Evolutionary conservation across 1,140 invertebrate genomes (phyloP).

Genomic region (Helicoverpa armigera): DNA sequence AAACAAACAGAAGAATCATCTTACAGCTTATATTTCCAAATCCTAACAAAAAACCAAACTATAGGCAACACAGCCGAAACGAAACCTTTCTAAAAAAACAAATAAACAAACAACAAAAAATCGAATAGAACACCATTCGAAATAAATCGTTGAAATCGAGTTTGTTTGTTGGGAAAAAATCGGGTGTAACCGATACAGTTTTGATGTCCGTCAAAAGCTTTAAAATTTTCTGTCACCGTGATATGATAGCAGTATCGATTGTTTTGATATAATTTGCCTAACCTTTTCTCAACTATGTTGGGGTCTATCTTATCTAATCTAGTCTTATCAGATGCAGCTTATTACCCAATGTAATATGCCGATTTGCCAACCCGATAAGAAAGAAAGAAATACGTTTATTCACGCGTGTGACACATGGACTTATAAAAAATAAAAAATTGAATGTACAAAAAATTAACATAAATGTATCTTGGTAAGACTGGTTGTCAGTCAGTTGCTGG

Average conservation of each 20-base stretch:
- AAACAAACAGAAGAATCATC: no score
- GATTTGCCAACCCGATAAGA: no score
- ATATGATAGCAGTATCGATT: neutral
- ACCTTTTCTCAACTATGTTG: no score
- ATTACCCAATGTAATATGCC: no score
- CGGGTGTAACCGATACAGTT: conserved; percentile 33
- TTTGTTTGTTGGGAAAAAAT: conserved; percentile 39
- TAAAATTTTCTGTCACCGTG: conserved; percentile 10
- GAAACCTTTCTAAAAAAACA: conserved; percentile 4
- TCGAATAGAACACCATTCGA: conserved; percentile 21
- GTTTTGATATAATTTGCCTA: neutral
- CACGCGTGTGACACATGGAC: no score
- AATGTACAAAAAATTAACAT: no score
- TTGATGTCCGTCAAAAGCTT: conserved; percentile 42
- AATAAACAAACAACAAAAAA: conserved; percentile 24
- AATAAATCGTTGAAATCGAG: conserved; percentile 46
- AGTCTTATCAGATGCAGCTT: no score
- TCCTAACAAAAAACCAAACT: conserved; percentile 2
- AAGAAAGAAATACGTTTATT: no score
- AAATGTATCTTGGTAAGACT: no score
- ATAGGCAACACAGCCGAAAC: conserved; percentile 3
- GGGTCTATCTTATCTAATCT: no score
- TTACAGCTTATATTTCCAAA: neutral
- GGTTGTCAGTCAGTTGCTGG: no score
- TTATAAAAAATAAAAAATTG: no score